Evolutionary conservation across 2,888 invertebrate genomes (phyloP).

Genomic region (Chouioia cunea): DNA sequence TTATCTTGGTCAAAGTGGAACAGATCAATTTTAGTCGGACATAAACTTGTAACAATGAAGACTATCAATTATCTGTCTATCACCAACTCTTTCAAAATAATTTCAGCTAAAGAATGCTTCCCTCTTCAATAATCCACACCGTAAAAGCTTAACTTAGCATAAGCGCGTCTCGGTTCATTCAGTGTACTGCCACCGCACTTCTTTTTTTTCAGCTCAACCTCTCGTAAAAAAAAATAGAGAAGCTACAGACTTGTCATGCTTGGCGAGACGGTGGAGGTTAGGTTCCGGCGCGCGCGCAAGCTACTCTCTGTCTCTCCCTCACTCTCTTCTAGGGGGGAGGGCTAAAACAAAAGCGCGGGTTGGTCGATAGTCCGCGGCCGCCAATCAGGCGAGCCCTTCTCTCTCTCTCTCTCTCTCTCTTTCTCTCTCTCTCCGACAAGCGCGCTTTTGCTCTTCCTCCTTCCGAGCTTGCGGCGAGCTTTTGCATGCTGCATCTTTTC

Average conservation of each 20-base stretch:
- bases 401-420: slow-evolving; percentile 18
- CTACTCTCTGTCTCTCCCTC: neutral
- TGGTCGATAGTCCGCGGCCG: slow-evolving; percentile 68
- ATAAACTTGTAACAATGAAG: too few relatives aligned
- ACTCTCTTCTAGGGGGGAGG: slow-evolving; percentile 50
- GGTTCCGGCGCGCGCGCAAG: slow-evolving; percentile 41
- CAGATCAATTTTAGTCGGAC: too few relatives aligned
- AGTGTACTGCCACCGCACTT: slow-evolving; percentile 26
- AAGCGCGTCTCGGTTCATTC: slow-evolving; percentile 15
- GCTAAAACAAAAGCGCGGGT: slow-evolving; percentile 68
- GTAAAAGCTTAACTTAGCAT: slow-evolving; percentile 10
- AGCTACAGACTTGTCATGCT: slow-evolving; percentile 21
- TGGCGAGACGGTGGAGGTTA: slow-evolving; percentile 49
- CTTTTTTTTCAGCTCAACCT: slow-evolving; percentile 14
- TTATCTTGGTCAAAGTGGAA: too few relatives aligned
- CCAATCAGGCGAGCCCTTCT: slow-evolving; percentile 65
- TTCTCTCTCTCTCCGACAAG: slow-evolving; percentile 13
- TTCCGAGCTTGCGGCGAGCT: slow-evolving; percentile 13
- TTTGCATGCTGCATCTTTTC: slow-evolving; percentile 8
- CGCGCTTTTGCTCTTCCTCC: slow-evolving; percentile 27
- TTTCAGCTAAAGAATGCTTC: neutral
- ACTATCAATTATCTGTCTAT: too few relatives aligned
- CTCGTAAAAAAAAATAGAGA: neutral
- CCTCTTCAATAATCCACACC: slow-evolving; percentile 13
- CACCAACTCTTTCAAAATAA: too few relatives aligned